phyloP scores from a whole-genome alignment of 2,888 invertebrate genomes.

The Rhagonycha fulva region DNA sequence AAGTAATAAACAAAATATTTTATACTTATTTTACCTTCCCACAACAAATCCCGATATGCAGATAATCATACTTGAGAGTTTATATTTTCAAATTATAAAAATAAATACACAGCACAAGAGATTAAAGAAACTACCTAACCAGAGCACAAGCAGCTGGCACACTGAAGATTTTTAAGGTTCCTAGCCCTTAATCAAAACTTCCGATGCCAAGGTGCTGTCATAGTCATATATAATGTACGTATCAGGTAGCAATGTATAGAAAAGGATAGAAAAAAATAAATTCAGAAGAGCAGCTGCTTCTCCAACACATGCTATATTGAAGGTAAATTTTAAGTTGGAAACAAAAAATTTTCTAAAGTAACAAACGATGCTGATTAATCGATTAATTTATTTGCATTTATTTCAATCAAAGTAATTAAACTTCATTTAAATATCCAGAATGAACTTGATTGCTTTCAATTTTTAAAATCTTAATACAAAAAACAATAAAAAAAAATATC shows the following conservation, averaged over 20 bases:
- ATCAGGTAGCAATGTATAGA: conserved; percentile 23
- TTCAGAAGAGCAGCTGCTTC: conserved; percentile 37
- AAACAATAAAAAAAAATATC: neutral
- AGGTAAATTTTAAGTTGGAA: neutral
- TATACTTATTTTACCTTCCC: conserved; percentile 54
- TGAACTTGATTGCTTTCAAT: neutral
- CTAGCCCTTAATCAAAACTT: conserved; percentile 30
- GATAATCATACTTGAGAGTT: conserved; percentile 58
- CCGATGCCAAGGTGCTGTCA: neutral
- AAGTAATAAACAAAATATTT: conserved; percentile 21
- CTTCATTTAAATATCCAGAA: neutral
- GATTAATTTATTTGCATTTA: neutral
- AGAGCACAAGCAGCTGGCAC: conserved; percentile 45
- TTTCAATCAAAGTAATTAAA: neutral
- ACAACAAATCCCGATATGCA: conserved; percentile 65
- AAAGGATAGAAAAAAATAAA: conserved; percentile 36
- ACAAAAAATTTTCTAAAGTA: neutral
- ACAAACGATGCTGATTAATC: neutral
- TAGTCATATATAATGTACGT: neutral
- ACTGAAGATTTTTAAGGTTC: conserved; percentile 44
- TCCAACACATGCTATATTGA: neutral
- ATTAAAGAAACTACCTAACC: conserved; percentile 27
- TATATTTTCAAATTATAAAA: conserved; percentile 1
- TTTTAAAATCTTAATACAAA: neutral
- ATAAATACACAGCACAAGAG: conserved; percentile 25